These are phyloP conservation scores for Gymnosoma rotundatum DNA, from an alignment of 2,888 invertebrate species.

Conservation along the genomic window DNA sequence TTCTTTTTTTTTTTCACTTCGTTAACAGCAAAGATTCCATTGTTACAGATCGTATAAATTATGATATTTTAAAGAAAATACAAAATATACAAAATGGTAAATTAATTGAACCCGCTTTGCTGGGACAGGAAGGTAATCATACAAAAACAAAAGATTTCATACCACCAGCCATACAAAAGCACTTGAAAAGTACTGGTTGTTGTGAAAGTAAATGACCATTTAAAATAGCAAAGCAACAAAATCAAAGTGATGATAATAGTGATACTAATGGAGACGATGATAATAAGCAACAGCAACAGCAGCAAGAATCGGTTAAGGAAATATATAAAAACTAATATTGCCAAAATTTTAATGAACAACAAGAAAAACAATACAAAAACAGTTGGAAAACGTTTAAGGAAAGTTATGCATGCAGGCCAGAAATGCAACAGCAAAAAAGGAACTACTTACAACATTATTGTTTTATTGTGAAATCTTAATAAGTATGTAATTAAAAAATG, in stretches of 20 bases:
- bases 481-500: background rate
- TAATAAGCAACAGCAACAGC: conserved; percentile 3
- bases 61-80: conserved; percentile 92
- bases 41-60: conserved; percentile 93
- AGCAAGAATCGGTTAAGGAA: conserved; percentile 31
- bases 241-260: conserved; percentile 37
- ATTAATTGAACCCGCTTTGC: conserved; percentile 88
- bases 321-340: conserved; percentile 42
- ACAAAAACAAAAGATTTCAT: conserved; percentile 93
- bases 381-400: conserved; percentile 23
- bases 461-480: background rate
- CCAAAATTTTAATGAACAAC: conserved; percentile 38
- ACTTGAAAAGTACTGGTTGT: conserved; percentile 78
- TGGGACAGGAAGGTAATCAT: conserved; percentile 88
- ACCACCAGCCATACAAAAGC: conserved; percentile 88
- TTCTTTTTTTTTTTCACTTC: background rate
- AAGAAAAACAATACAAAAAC: background rate
- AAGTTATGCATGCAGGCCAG: background rate
- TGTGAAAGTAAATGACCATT: conserved; percentile 78
- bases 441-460: too few relatives aligned
- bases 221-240: conserved; percentile 5
- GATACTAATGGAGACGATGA: conserved; percentile 16
- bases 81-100: conserved; percentile 88
- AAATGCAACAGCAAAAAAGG: background rate
- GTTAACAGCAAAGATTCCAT: conserved; percentile 90